phyloP scores from a whole-genome alignment of 2,888 invertebrate genomes.

The Macrophya alboannulata region DNA sequence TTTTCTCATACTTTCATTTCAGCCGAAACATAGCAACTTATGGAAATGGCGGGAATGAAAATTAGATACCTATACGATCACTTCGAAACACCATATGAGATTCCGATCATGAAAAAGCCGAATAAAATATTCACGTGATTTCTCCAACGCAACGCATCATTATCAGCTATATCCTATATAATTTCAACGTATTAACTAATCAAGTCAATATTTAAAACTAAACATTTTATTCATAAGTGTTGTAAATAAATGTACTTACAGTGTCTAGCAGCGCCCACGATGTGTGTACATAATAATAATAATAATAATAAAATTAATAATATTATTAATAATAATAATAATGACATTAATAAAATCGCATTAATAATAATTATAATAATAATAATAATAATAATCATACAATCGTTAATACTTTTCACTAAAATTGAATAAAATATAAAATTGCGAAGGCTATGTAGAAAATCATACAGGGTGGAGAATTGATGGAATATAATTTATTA shows the following conservation, averaged over 20 bases:
- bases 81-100: slow-evolving; percentile 58
- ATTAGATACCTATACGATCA: background rate
- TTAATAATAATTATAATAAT: slow-evolving; percentile 30
- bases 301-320: slow-evolving; percentile 30
- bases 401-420: slow-evolving; percentile 25
- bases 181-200: slow-evolving; percentile 52
- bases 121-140: slow-evolving; percentile 55
- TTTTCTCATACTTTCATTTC: slow-evolving; percentile 60
- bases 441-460: slow-evolving; percentile 26
- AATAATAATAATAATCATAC: background rate
- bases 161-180: slow-evolving; percentile 45
- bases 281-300: slow-evolving; percentile 74
- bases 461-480: slow-evolving; percentile 37
- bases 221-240: slow-evolving; percentile 71
- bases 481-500: slow-evolving; percentile 41
- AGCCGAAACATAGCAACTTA: slow-evolving; percentile 75
- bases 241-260: slow-evolving; percentile 80
- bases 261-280: slow-evolving; percentile 76
- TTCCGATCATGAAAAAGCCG: slow-evolving; percentile 57
- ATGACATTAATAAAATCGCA: slow-evolving; percentile 22
- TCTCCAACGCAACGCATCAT: slow-evolving; percentile 29
- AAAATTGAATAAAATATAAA: slow-evolving; percentile 26
- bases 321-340: slow-evolving; percentile 1
- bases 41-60: slow-evolving; percentile 75
- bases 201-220: slow-evolving; percentile 61